Evolutionary conservation across 2,797 vertebrate species (phyloP).

Genomic region (Gouania willdenowi): DNA sequence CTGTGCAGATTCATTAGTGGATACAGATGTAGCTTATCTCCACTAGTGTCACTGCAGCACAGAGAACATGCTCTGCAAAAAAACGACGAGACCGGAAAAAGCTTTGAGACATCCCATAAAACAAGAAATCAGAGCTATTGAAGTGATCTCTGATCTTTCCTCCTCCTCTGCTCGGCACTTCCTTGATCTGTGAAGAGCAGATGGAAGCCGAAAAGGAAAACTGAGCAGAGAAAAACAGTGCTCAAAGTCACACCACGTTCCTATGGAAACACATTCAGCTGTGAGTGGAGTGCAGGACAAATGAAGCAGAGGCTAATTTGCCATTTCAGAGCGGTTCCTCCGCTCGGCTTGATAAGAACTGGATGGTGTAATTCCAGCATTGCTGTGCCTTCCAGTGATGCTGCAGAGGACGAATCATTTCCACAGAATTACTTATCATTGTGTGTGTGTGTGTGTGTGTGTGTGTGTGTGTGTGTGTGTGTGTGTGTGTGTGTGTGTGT

Average conservation of each 20-base stretch:
- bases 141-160: constrained; percentile 31
- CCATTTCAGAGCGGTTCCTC: constrained; percentile 60
- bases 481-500: constrained; percentile 21
- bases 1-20: no score
- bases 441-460: constrained; percentile 13
- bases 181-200: constrained; percentile 21
- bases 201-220: constrained; percentile 39
- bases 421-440: constrained; percentile 49
- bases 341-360: constrained; percentile 59
- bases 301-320: constrained; percentile 69
- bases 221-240: constrained; percentile 17
- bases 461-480: constrained; percentile 35
- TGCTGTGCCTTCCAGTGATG: constrained; percentile 42
- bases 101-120: constrained; percentile 22
- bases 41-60: no score
- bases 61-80: constrained; percentile 2
- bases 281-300: constrained; percentile 57
- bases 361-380: constrained; percentile 54
- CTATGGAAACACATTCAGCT: constrained; percentile 66
- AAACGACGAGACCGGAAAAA: constrained; percentile 18
- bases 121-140: constrained; percentile 30
- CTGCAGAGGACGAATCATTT: constrained; percentile 41
- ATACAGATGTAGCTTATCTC: no score
- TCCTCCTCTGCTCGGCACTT: neutral
- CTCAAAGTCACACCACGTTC: constrained; percentile 62